These are phyloP conservation scores for Perccottus glenii DNA, from an alignment of 2,113 vertebrate genomes.

Conservation along the genomic window DNA sequence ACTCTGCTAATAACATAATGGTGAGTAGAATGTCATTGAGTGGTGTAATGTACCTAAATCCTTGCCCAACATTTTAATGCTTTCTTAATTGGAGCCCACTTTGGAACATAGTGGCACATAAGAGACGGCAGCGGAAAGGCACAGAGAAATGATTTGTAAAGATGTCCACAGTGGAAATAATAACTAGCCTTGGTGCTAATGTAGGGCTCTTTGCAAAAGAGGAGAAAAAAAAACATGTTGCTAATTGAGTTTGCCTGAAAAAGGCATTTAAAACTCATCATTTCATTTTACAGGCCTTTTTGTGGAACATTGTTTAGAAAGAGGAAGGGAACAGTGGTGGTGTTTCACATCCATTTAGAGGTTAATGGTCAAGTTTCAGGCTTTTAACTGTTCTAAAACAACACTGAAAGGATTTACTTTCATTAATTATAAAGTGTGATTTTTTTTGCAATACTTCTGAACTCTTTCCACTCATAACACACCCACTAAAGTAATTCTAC, in stretches of 20 bases:
- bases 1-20: conserved; percentile 83
- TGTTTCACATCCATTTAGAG: conserved; percentile 81
- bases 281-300: conserved; percentile 82
- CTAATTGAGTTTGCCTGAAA: conserved; percentile 84
- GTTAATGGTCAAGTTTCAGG: conserved; percentile 85
- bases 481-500: conserved; percentile 38
- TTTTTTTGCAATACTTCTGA: conserved; percentile 50
- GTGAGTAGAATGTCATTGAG: conserved; percentile 82
- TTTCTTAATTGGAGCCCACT: conserved; percentile 84
- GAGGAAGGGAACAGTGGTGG: conserved; percentile 62
- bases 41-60: conserved; percentile 85
- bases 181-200: conserved; percentile 83
- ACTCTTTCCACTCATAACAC: conserved; percentile 63
- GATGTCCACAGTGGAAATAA: conserved; percentile 77
- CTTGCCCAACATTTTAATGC: conserved; percentile 79
- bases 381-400: conserved; percentile 81
- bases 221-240: conserved; percentile 68
- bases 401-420: conserved; percentile 79
- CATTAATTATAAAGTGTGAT: conserved; percentile 81
- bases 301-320: conserved; percentile 75
- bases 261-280: conserved; percentile 85
- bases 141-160: conserved; percentile 81
- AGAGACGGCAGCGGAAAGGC: conserved; percentile 59
- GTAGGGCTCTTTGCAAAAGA: conserved; percentile 78
- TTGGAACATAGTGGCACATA: conserved; percentile 69